Evolutionary conservation across 2,797 vertebrate genomes (phyloP), one percentile per base, ranked within the genome.

Genomic region (Pantherophis alleghaniensis): DNA sequence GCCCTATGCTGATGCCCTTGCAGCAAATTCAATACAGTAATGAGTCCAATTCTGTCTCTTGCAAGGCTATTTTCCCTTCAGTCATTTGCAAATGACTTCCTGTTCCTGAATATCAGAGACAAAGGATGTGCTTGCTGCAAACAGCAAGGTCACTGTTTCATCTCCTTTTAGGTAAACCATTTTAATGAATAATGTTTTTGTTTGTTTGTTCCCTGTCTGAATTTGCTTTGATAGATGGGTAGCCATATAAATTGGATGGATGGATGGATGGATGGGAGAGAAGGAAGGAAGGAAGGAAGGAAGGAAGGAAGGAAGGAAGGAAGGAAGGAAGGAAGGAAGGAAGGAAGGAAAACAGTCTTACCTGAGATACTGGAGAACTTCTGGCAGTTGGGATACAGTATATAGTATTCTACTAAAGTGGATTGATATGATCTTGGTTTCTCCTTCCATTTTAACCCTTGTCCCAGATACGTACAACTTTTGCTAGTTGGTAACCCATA

Each of bases 21-120:
- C 87, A 91, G 94, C 92, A 92, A 94, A 89, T 87, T 87, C 51
- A 60, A 60, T 91, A 26, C 63, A 91, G 14, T 5, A 7, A n/a
- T 26, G 47, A 55, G 61, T 16, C n/a, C 56, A 53, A 12, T 14
- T 55, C 57, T 56, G 3, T 47, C 53, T 42, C 57, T 83, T 79
- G 74, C 74, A 22, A 22, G 18, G 74, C 32, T 79, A 22, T 79
- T 42, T 42, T 22, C 74, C 32, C 18, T 79, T 42, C 32, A 79
- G 47, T 22, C n/a, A 61, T 55, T 93, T 88, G 63, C 28, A 79
- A 28, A 22, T 91, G 22, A 91, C 74, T 79, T 53, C 13, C 42
- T 14, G 26, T 91, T 88, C 56, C 63, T 88, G 56, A 60, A 60
- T 79, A 28, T 74, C 26, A 47, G 18, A 74, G 28, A 55, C 55